A percentile compares a stretch with the other conserved stretches of the same genome.
Evolutionary conservation across 2,888 invertebrate genomes (phyloP).

Genomic region (Globia sparganii): DNA sequence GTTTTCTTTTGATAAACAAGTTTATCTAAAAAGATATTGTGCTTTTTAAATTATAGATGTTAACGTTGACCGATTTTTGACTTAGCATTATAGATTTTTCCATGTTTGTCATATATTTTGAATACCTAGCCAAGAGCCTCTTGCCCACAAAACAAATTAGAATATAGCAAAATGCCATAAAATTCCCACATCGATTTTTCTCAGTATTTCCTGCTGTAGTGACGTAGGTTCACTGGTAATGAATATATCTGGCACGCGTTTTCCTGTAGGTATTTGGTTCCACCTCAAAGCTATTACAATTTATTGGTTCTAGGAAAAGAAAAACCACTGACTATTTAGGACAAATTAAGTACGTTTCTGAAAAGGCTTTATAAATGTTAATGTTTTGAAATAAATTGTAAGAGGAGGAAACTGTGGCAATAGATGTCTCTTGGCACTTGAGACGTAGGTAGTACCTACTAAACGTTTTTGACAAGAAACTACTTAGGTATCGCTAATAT

Average conservation of each 20-base stretch:
- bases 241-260: constrained; percentile 22
- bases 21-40: too few relatives aligned
- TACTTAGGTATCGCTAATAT: neutral
- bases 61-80: neutral
- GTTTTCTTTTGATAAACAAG: neutral
- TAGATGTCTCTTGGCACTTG: neutral
- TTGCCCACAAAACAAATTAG: neutral
- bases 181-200: constrained; percentile 40
- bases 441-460: too few relatives aligned
- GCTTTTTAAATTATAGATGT: neutral
- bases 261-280: constrained; percentile 36
- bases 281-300: neutral
- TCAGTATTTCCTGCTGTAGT: constrained; percentile 41
- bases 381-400: neutral
- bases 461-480: neutral
- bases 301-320: constrained; percentile 10
- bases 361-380: neutral
- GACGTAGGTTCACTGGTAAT: constrained; percentile 28
- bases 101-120: neutral
- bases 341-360: neutral
- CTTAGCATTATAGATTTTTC: neutral
- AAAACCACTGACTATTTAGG: neutral
- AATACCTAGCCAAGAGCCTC: neutral
- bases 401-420: neutral
- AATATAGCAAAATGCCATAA: neutral